Base-by-base conservation (phyloP, 1,140 invertebrate genomes). In the Monomorium pharaonis region DNA sequence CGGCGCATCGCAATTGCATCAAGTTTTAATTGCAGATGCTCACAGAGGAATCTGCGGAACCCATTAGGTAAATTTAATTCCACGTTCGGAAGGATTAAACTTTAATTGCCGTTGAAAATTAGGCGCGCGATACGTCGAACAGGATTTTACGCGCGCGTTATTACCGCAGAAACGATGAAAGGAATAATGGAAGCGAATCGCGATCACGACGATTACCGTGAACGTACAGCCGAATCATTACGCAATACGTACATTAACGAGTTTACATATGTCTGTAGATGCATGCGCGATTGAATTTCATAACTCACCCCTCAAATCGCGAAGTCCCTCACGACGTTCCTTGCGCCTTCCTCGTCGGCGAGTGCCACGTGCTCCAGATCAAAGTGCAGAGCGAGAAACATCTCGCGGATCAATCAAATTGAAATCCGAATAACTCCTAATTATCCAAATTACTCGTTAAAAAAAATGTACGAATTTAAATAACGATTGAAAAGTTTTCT, bases 11-110 rank as follows among this genome's bases (percentile, higher is more conserved):
- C 33, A 44, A 58, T 72, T 24, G 24, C 67, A 33, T 81, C 65
- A 72, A 56, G 63, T 72, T 81, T 81, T 81, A 81, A 83, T 83
- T 24, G 42, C 51, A n/a, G 37, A 72, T 24, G 30, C 33, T 58
- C 27, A 42, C 27, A 42, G 24, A 12, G 21, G 42, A 60, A 83
- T 69, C 77, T 44, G 54, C 18, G 21, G 24, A 77, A 21, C 7
- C 24, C 27, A 74, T 83, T 74, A 60, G 27, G 37, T 16, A 18
- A n/a, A 58, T 83, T 58, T 47, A 83, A 83, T 58, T 83, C 33
- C 3, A 37, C 37, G n/a, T 30, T n/a, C 33, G 18, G 47, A 37
- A 60, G 51, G 27, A 72, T 74, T 60, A 62, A 72, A 72, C 24
- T 74, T 58, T 83, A 44, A 47, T 21, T 44, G 6, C 16, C 16